Evolutionary conservation across 2,113 vertebrate genomes (phyloP).

Genomic region (Ciconia maguari): DNA sequence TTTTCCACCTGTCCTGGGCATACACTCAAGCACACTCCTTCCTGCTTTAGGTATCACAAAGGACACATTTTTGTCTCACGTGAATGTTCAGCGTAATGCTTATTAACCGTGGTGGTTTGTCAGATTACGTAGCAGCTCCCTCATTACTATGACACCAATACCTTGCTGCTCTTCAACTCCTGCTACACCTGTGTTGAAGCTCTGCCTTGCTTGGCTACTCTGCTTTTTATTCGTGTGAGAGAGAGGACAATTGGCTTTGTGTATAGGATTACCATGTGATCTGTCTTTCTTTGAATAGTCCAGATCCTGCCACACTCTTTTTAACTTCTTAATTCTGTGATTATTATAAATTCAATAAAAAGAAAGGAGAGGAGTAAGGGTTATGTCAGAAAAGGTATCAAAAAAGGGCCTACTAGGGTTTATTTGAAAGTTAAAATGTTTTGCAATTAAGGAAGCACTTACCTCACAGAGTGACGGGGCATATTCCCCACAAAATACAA

Average conservation of each 20-base stretch:
- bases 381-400: neutral
- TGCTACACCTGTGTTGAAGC: neutral
- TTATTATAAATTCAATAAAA: neutral
- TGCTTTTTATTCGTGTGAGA: neutral
- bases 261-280: neutral
- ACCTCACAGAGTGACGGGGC: neutral
- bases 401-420: neutral
- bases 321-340: neutral
- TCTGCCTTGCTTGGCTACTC: neutral
- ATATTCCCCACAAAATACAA: neutral
- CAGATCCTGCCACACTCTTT: neutral
- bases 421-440: neutral
- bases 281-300: neutral
- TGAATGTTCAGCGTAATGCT: neutral
- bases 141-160: neutral
- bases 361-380: neutral
- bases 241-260: neutral
- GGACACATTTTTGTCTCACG: neutral
- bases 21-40: neutral
- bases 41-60: neutral
- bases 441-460: slow-evolving; percentile 9
- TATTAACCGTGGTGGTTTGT: neutral
- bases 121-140: neutral
- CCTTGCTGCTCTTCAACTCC: neutral
- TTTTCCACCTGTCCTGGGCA: neutral